phyloP scores from a whole-genome alignment of 37 sponge, comb jelly and placozoan species.

The Crambe crambe region DNA sequence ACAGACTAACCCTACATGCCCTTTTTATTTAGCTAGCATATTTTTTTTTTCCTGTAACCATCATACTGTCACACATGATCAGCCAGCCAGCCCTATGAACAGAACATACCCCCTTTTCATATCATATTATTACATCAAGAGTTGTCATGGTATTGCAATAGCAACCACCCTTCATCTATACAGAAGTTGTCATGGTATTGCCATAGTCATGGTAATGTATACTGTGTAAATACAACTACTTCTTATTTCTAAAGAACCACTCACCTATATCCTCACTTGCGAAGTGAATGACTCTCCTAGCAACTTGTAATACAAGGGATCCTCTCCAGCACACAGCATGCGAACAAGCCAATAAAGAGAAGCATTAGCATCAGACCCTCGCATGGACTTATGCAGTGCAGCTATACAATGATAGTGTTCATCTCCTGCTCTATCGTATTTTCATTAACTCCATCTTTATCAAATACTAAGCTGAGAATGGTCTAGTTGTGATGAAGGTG shows the following conservation, averaged over 20 bases:
- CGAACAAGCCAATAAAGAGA: constrained; percentile 63
- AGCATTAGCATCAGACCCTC: constrained; percentile 49
- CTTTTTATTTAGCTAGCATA: too few species aligned
- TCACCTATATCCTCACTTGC: constrained; percentile 65
- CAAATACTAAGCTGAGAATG: too few species aligned
- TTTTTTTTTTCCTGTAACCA: constrained; percentile 55
- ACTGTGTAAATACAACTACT: too few species aligned
- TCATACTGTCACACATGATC: constrained; percentile 42
- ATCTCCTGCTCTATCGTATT: constrained; percentile 63
- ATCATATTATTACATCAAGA: too few species aligned
- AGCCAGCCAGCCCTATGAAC: constrained; percentile 56
- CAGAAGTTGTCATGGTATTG: too few species aligned
- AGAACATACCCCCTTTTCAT: too few species aligned
- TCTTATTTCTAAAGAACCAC: not conserved
- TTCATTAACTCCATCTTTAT: too few species aligned
- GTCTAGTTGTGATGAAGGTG: too few species aligned
- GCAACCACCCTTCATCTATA: too few species aligned
- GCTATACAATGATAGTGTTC: constrained; percentile 58
- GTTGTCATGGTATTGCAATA: too few species aligned
- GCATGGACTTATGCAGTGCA: constrained; percentile 59
- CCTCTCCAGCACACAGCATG: constrained; percentile 62
- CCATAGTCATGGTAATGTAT: too few species aligned
- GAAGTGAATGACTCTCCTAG: constrained; percentile 47
- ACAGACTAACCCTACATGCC: too few species aligned
- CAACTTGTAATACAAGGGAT: constrained; percentile 53